phyloP scores from a whole-genome alignment of 1,140 invertebrate species.

The Proales similis region DNA sequence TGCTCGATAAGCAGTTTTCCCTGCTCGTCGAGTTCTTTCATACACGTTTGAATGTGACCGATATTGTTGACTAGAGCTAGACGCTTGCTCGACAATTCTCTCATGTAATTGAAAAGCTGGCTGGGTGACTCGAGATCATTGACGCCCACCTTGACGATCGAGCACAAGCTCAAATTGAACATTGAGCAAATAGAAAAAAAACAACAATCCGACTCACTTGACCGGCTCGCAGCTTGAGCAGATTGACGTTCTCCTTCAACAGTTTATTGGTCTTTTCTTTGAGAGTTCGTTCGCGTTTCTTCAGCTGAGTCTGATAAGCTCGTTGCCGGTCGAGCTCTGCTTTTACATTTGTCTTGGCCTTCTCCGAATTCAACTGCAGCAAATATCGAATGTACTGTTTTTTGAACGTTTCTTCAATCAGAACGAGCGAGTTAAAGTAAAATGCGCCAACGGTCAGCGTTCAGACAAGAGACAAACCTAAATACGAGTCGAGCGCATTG shows the following conservation, averaged over 20 bases:
- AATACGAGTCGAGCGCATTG: constrained; percentile 29
- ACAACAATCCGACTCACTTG: neutral
- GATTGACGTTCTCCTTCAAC: constrained; percentile 12
- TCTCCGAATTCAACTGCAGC: constrained; percentile 16
- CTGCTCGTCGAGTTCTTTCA: too few species aligned
- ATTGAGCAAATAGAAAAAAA: neutral
- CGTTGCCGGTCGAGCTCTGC: constrained; percentile 17
- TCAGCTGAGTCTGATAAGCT: neutral
- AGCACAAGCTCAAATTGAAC: neutral
- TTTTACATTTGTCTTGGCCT: constrained; percentile 31
- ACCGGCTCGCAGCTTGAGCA: constrained; percentile 20
- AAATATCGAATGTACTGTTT: constrained; percentile 29
- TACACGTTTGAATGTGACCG: too few species aligned
- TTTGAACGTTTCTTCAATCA: constrained; percentile 6
- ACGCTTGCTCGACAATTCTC: constrained; percentile 1
- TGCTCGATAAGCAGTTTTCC: too few species aligned
- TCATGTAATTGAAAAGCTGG: constrained; percentile 8
- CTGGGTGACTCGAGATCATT: constrained; percentile 5
- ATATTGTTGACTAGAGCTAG: too few species aligned
- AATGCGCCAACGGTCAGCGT: too few species aligned
- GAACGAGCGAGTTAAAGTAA: neutral
- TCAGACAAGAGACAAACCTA: too few species aligned
- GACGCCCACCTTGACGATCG: constrained; percentile 12
- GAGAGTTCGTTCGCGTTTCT: neutral
- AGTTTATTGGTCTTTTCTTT: neutral